Base-by-base conservation (phyloP, 1,140 invertebrate genomes). In the Himalopsyche phryganea region DNA sequence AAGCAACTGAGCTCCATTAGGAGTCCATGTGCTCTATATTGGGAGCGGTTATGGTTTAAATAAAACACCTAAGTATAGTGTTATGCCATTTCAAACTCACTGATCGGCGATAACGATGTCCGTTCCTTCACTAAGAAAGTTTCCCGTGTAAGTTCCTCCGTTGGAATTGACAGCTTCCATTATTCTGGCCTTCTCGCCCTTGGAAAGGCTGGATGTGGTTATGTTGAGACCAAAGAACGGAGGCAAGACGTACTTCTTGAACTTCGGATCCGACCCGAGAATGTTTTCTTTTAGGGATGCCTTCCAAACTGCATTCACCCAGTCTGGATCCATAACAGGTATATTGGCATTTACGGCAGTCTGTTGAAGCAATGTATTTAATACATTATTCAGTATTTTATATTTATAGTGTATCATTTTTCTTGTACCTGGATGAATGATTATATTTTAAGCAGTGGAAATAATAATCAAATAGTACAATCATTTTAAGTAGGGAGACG, bases 291-390 rank as follows among this genome's bases (percentile, higher is more conserved):
- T 75, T 23, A 83, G 69, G 50, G 86, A 88, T 17, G 74, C 75
- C 23, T 89, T 75, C 92, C 92, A 96, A 1, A 93, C 84, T 5
- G 82, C 81, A 50, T 85, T 69, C 1, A 96, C 78, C 92, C 93
- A 96, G 10, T 83, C 78, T 9, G 82, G 76, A n/a, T 81, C 78
- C 83, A 94, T 89, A 6, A 95, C 78, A 28, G 86, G 83, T 61
- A 91, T 83, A 1, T 81, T 81, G 53, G 80, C 79, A 64, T 85
- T 81, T 10, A 82, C 80, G 36, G 92, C 91, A 72, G 86, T 85
- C 86, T 89, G 70, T 20, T 71, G 71, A 68, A 66, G 56, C 63
- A 9, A 60, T 47, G 38, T 44, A 55, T 23, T 44, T 46, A 61
- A 6, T 15, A 42, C 33, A 35, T 35, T 35, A 35, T n/a, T n/a